Conservation (phyloP, 2,797 vertebrate species). For the Coluber constrictor region DNA sequence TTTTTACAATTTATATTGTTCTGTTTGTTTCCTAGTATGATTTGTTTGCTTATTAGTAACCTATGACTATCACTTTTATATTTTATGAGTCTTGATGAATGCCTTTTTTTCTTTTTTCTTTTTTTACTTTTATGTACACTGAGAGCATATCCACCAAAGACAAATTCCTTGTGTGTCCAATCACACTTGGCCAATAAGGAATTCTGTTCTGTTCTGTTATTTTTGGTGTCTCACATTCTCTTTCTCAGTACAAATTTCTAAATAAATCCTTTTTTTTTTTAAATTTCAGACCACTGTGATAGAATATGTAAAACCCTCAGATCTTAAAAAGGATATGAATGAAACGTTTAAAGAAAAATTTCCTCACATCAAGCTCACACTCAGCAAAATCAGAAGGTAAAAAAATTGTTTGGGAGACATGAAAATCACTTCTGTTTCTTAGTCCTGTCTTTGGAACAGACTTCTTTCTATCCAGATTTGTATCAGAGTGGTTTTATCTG, state of each 20-base stretch:
- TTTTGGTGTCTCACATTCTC: not conserved
- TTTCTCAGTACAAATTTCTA: not conserved
- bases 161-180: no score
- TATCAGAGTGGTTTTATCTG: conserved; percentile 27
- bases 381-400: conserved; percentile 98
- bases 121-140: no score
- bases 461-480: conserved; percentile 29
- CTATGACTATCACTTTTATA: no score
- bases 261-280: not conserved
- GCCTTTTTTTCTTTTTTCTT: no score
- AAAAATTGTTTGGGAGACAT: not conserved
- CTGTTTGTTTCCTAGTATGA: no score
- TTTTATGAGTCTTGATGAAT: no score
- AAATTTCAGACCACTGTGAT: conserved; percentile 89
- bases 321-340: conserved; percentile 99
- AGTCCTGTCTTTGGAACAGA: not conserved
- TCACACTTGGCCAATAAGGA: no score
- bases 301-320: conserved; percentile 95
- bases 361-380: conserved; percentile 91
- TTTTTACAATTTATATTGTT: no score
- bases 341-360: conserved; percentile 96
- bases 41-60: no score
- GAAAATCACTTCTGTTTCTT: not conserved
- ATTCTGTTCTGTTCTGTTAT: not conserved
- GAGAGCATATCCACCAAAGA: no score